Base-by-base conservation (phyloP, 2,888 invertebrate genomes). In the Julus scandinavius region DNA sequence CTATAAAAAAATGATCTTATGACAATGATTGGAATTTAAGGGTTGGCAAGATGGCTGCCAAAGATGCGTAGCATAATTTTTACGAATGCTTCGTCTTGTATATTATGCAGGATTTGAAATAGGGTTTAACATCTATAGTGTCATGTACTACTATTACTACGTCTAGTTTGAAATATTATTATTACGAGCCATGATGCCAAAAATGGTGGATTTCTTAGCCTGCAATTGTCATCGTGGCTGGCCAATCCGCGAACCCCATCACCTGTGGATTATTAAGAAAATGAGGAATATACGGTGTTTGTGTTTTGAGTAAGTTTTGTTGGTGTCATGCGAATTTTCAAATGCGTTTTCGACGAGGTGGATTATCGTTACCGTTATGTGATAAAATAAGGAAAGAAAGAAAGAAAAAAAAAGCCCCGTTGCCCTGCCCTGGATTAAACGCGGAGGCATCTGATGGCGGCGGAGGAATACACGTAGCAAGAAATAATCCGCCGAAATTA, bases 271-370 rank as follows among this genome's bases (percentile, higher is more conserved):
- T 85, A 85, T 45, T 40, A 85, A 41, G 17, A 38, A 17, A 41
- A 85, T n/a, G 6, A 17, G 49, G 85, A 85, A 45, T 85, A 17
- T 17, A 41, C n/a, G 13, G 41, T 85, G 49, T 85, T 41, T 85
- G 41, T 85, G 85, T 85, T 85, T 83, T 85, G 72, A 20, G 72
- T 72, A 29, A 20, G 72, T 72, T 85, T 20, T 85, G 17, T 40
- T 41, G 9, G 85, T 85, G 85, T 84, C 45, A 6, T 38, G 15
- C 15, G 17, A 11, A 40, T 11, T 17, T 40, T 84, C 9, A 11
- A 7, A 45, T 84, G 84, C 45, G 40, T 84, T 40, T 41, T 84
- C 40, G 17, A 45, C 84, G 85, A 85, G 85, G 40, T 45, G 72
- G 72, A 72, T 72, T 72, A 72, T 72, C 63, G 63, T 63, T 63